phyloP scores from a whole-genome alignment of 2,888 invertebrate species.

The Escarpia spicata region DNA sequence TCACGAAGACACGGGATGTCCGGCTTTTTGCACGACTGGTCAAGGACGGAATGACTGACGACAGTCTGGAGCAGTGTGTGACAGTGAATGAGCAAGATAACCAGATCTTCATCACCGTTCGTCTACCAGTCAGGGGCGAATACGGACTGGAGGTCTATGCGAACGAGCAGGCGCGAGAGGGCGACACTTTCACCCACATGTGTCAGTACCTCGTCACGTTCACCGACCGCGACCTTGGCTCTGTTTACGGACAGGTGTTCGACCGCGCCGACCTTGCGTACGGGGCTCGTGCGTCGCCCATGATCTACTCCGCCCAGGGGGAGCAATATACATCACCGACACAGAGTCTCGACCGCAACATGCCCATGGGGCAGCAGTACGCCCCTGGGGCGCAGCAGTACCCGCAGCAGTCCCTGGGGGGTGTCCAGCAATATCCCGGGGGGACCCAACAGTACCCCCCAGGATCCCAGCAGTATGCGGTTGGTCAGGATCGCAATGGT shows the following conservation, averaged over 20 bases:
- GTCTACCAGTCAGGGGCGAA: slow-evolving; percentile 61
- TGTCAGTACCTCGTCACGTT: slow-evolving; percentile 46
- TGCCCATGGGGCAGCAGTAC: slow-evolving; percentile 21
- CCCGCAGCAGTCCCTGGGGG: slow-evolving; percentile 23
- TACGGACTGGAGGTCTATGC: slow-evolving; percentile 65
- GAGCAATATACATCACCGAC: slow-evolving; percentile 36
- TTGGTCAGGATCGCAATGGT: not conserved
- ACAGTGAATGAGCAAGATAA: slow-evolving; percentile 57
- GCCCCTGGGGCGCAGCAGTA: slow-evolving; percentile 25
- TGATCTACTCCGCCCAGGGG: slow-evolving; percentile 36
- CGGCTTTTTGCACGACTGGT: slow-evolving; percentile 61
- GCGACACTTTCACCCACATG: slow-evolving; percentile 51
- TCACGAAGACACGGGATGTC: slow-evolving; percentile 81
- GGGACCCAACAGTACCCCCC: not conserved
- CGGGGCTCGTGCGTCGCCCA: slow-evolving; percentile 37
- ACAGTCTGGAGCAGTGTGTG: slow-evolving; percentile 59
- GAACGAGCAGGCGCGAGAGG: slow-evolving; percentile 64
- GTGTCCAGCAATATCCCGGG: not conserved
- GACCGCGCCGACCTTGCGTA: slow-evolving; percentile 41
- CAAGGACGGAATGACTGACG: slow-evolving; percentile 61
- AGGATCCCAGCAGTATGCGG: not conserved
- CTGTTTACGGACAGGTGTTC: slow-evolving; percentile 37
- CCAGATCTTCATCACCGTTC: slow-evolving; percentile 50
- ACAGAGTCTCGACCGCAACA: not conserved
- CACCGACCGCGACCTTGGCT: slow-evolving; percentile 35